A percentile compares a stretch with the other conserved stretches of the same genome.
These are phyloP conservation scores for Darevskia mixta DNA, from an alignment of 2,797 vertebrate species.

Conservation along the genomic window DNA sequence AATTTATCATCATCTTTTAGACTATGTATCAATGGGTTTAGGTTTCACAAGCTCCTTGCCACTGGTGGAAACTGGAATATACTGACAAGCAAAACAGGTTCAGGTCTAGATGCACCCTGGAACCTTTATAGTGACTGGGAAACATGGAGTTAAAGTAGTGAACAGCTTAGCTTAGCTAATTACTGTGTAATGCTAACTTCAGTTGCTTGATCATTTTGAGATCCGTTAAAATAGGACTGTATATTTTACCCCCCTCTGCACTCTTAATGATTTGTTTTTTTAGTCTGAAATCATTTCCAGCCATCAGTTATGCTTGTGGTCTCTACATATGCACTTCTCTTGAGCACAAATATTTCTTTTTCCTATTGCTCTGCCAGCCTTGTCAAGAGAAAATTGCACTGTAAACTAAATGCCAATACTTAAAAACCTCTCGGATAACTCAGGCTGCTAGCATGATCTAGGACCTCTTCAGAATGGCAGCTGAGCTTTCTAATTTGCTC, in stretches of 20 bases:
- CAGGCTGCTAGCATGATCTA: conserved; percentile 81
- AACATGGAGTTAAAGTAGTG: conserved; percentile 77
- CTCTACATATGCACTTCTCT: conserved; percentile 82
- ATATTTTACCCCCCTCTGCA: conserved; percentile 90
- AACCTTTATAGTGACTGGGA: conserved; percentile 55
- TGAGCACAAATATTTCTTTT: conserved; percentile 89
- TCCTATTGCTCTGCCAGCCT: conserved; percentile 89
- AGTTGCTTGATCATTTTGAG: conserved; percentile 81
- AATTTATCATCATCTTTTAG: background rate
- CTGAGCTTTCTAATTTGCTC: conserved; percentile 82
- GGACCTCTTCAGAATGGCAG: conserved; percentile 82
- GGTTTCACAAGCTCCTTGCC: background rate
- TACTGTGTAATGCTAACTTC: conserved; percentile 81
- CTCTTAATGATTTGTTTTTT: conserved; percentile 94
- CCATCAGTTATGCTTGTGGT: conserved; percentile 86
- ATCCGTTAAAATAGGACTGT: conserved; percentile 91
- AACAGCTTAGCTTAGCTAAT: conserved; percentile 75
- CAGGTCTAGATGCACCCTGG: conserved; percentile 41
- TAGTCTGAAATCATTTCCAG: conserved; percentile 97
- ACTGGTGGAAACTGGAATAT: too few relatives aligned
- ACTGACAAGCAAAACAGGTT: conserved; percentile 1
- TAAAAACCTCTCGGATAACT: conserved; percentile 83
- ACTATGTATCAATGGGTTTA: background rate
- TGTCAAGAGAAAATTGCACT: conserved; percentile 89
- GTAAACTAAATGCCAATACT: conserved; percentile 83